Evolutionary conservation across 2,113 vertebrate genomes (phyloP).

Genomic region (Piaya cayana): DNA sequence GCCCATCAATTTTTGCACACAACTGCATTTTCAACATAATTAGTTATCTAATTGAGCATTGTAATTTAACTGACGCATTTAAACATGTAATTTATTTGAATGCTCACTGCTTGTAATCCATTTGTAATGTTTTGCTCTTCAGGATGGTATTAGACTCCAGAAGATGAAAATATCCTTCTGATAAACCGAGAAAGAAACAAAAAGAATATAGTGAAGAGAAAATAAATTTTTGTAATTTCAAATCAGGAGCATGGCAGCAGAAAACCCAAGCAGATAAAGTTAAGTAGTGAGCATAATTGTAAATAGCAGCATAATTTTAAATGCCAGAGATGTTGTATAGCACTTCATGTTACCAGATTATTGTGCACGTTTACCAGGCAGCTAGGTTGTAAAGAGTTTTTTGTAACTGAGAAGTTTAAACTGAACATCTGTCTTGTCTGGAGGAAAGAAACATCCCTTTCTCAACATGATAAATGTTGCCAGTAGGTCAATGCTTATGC

Average conservation of each 20-base stretch:
- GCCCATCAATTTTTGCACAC: slow-evolving; percentile 4
- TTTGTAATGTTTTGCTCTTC: slow-evolving; percentile 25
- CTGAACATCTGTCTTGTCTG: not conserved
- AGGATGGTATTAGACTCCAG: not conserved
- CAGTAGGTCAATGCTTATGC: not conserved
- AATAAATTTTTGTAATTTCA: not conserved
- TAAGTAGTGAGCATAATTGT: not conserved
- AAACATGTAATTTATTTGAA: slow-evolving; percentile 65
- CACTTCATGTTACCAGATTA: not conserved
- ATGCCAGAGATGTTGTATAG: not conserved
- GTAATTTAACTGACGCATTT: slow-evolving; percentile 39
- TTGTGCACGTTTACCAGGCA: not conserved
- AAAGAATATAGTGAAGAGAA: not conserved
- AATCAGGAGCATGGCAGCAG: not conserved
- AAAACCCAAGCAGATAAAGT: not conserved
- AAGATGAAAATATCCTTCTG: not conserved
- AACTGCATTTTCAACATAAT: slow-evolving; percentile 70
- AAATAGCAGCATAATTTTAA: not conserved
- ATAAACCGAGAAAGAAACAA: not conserved
- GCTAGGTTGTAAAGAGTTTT: not conserved
- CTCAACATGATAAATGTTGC: not conserved
- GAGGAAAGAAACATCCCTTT: not conserved
- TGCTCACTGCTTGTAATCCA: not conserved
- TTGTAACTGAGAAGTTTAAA: not conserved
- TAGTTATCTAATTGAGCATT: slow-evolving; percentile 72